Evolutionary conservation across 2,113 vertebrate species (phyloP).

Genomic region (Catagonus wagneri): DNA sequence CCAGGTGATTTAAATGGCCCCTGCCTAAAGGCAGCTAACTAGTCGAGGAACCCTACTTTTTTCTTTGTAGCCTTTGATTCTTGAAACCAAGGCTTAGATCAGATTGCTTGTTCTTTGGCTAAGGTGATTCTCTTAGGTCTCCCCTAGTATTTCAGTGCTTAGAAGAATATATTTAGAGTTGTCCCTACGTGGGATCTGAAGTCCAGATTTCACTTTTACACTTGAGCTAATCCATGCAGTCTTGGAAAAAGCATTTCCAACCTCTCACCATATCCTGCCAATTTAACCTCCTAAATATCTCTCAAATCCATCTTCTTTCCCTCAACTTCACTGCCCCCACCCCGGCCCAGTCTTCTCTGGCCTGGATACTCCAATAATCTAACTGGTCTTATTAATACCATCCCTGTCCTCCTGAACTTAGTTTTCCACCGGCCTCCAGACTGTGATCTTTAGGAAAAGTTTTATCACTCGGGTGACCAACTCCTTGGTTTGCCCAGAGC

Average conservation of each 20-base stretch:
- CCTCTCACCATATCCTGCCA: neutral
- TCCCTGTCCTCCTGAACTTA: neutral
- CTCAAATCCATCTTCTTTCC: neutral
- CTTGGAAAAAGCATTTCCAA: neutral
- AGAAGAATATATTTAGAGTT: neutral
- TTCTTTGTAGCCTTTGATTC: slow-evolving; percentile 16
- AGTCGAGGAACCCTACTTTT: neutral
- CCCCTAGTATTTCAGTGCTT: neutral
- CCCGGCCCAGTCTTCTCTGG: neutral
- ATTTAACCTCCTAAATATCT: neutral
- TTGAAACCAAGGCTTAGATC: neutral
- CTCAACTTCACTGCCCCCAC: neutral
- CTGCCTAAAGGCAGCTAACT: neutral
- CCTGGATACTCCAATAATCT: neutral
- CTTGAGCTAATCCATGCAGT: neutral
- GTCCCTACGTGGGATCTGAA: neutral
- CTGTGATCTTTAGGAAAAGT: neutral
- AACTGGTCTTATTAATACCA: neutral
- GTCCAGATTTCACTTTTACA: neutral
- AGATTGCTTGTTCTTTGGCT: neutral
- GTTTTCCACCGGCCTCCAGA: neutral
- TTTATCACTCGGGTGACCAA: neutral
- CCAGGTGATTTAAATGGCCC: neutral
- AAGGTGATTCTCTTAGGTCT: neutral
- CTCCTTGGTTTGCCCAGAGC: neutral